Evolutionary conservation across 2,888 invertebrate species (phyloP).

Genomic region (Aricia artaxerxes): DNA sequence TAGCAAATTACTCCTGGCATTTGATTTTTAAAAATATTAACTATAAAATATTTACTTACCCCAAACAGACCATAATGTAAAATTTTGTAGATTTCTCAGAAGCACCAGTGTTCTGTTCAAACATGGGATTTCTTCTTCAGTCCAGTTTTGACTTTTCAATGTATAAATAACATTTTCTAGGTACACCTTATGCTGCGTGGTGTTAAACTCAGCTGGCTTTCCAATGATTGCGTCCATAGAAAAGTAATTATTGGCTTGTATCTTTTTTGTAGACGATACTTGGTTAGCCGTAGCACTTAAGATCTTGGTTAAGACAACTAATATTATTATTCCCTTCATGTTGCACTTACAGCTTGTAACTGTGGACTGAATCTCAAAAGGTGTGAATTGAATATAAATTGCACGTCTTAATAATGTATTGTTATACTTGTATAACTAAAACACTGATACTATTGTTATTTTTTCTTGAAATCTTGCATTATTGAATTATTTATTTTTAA

Average conservation of each 20-base stretch:
- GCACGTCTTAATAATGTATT: not conserved
- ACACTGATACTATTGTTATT: no score
- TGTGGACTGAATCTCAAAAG: slow-evolving; percentile 50
- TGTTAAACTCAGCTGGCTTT: not conserved
- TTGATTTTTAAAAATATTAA: no score
- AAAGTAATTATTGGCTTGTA: slow-evolving; percentile 24
- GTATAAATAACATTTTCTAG: slow-evolving; percentile 53
- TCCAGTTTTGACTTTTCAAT: slow-evolving; percentile 43
- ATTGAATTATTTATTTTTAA: no score
- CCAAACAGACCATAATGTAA: slow-evolving; percentile 80
- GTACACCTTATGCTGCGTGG: slow-evolving; percentile 44
- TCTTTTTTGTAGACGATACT: slow-evolving; percentile 32
- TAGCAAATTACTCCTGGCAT: no score
- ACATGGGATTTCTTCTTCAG: slow-evolving; percentile 53
- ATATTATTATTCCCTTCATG: slow-evolving; percentile 50
- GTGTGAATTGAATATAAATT: slow-evolving; percentile 50
- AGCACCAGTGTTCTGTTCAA: slow-evolving; percentile 59
- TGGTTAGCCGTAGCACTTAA: not conserved
- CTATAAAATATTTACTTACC: slow-evolving; percentile 60
- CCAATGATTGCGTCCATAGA: not conserved
- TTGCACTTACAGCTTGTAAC: slow-evolving; percentile 39
- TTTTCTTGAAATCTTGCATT: no score
- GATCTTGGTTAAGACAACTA: not conserved
- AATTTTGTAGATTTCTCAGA: slow-evolving; percentile 68
- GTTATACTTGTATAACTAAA: no score